Percentiles rank a stretch among this genome's conserved stretches.
These are phyloP conservation scores for Peromyscus eremicus DNA, from an alignment of 2,797 vertebrate genomes.

Conservation along the genomic window DNA sequence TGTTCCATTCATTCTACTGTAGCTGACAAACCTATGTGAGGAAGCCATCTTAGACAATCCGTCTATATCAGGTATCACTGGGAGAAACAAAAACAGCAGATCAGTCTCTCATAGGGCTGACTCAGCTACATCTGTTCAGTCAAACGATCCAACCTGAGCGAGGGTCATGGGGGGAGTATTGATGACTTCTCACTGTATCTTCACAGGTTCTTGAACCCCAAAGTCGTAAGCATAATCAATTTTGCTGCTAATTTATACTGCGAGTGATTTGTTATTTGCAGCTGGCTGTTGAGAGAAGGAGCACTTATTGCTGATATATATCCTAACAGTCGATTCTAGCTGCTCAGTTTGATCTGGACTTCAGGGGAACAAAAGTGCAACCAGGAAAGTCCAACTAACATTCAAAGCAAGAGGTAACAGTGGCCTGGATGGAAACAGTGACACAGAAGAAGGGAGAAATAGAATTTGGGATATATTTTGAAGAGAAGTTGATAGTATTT, in stretches of 20 bases:
- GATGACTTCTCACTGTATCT: neutral
- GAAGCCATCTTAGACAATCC: neutral
- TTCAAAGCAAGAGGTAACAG: neutral
- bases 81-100: neutral
- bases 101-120: neutral
- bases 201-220: neutral
- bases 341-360: neutral
- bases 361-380: neutral
- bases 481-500: conserved; percentile 8
- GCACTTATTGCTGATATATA: neutral
- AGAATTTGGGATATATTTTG: conserved; percentile 11
- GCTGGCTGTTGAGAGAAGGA: neutral
- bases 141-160: neutral
- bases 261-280: neutral
- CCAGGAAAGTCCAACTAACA: neutral
- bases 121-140: neutral
- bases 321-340: neutral
- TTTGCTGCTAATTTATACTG: neutral
- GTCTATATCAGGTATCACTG: neutral
- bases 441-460: neutral
- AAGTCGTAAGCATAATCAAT: neutral
- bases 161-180: neutral
- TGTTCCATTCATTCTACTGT: neutral
- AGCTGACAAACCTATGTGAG: neutral
- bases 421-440: neutral